Base-by-base conservation (phyloP, 2,888 invertebrate genomes). In the Lumbricus terrestris region DNA sequence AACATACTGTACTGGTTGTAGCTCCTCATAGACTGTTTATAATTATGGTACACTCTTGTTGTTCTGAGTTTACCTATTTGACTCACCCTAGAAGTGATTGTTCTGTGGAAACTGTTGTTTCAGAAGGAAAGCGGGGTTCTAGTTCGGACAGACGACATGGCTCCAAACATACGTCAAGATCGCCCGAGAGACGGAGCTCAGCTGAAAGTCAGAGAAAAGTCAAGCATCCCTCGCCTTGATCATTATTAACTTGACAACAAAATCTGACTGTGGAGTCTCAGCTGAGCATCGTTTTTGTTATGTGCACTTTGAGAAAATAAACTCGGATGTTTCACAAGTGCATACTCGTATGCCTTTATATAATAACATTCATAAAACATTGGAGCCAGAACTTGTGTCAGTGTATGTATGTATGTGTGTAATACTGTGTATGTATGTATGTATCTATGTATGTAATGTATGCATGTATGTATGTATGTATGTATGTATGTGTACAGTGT, bases 61-160 rank as follows among this genome's bases (percentile, higher is more conserved):
- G 69, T 29, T 69, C n/a, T 69, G 16, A n/a, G 8, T 29, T n/a
- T 69, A 69, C 29, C 8, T 69, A 69, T 29, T 69, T 29, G 2
- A 69, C n/a, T 69, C n/a, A 11, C 69, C n/a, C 6, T 69, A n/a
- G 85, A 18, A 85, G 37, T 85, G 85, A 37, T 16, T 35, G 37
- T 34, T 34, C 37, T 34, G 85, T 35, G 34, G 5, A 35, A 85
- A 35, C 35, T 34, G 35, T 85, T 85, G 85, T 37, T 85, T 5
- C 85, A 85, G 85, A 15, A 85, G 85, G 85, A 85, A 85, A 85
- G 37, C 85, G 35, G 20, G 85, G 85, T 85, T 85, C 85, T 5
- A 85, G 37, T 16, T 35, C 85, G 0, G 34, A 35, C 85, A 85
- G 85, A 85, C 85, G 37, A 85, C 34, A 85, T 6, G 5, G 35